Percentiles rank a stretch among this genome's conserved stretches.
phyloP scores from a whole-genome alignment of 2,888 invertebrate genomes.

The Tenodera sinensis region DNA sequence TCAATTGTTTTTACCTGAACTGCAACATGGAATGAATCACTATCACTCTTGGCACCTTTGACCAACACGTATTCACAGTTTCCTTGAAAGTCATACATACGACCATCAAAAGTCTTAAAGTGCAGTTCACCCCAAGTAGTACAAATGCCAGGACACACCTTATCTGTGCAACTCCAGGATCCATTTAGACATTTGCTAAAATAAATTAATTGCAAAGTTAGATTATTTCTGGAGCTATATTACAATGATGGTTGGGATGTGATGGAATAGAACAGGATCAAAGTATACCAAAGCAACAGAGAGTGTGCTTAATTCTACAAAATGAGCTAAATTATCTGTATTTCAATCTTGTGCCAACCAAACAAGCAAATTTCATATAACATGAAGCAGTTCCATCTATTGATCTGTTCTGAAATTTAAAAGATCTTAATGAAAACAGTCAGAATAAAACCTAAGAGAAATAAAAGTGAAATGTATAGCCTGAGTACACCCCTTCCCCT shows the following conservation, averaged over 20 bases:
- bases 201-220: background rate
- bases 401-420: too few species aligned
- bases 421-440: too few species aligned
- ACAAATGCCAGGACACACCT: conserved; percentile 73
- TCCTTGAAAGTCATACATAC: conserved; percentile 81
- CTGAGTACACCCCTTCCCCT: too few species aligned
- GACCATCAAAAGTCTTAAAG: conserved; percentile 80
- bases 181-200: conserved; percentile 67
- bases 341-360: too few species aligned
- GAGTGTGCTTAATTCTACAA: too few species aligned
- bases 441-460: too few species aligned
- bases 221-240: background rate
- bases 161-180: conserved; percentile 73
- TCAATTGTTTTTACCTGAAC: background rate
- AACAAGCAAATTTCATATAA: too few species aligned
- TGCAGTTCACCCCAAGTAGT: conserved; percentile 90
- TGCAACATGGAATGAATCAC: conserved; percentile 55
- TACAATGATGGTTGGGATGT: background rate
- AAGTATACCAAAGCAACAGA: too few species aligned
- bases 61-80: conserved; percentile 82
- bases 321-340: too few species aligned
- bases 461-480: too few species aligned
- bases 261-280: too few species aligned
- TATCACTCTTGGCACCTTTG: conserved; percentile 56
- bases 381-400: too few species aligned